Evolutionary conservation across 2,888 invertebrate species (phyloP).

Genomic region (Aspidiotus destructor): DNA sequence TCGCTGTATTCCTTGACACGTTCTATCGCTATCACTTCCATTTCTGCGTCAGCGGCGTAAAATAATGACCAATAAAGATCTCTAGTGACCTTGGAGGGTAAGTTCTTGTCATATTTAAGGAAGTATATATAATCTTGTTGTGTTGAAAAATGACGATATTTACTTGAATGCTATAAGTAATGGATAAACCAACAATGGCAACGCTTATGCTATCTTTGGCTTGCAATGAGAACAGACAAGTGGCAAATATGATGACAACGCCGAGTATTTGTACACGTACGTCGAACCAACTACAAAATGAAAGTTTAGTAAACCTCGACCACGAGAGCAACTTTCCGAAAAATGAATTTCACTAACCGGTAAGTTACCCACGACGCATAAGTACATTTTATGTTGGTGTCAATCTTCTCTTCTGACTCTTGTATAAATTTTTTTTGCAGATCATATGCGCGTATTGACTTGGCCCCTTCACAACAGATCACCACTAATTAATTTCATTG

Average conservation of each 20-base stretch:
- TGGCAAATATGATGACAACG: conserved; percentile 87
- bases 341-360: conserved; percentile 43
- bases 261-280: conserved; percentile 93
- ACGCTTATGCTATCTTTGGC: conserved; percentile 58
- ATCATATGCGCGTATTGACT: conserved; percentile 76
- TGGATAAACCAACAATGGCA: conserved; percentile 77
- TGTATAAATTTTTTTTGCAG: conserved; percentile 71
- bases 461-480: conserved; percentile 45
- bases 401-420: conserved; percentile 82
- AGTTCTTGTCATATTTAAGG: too few species aligned
- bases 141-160: conserved; percentile 36
- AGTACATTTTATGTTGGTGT: conserved; percentile 84
- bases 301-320: too few species aligned
- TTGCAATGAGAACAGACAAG: conserved; percentile 84
- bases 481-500: too few species aligned
- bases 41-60: conserved; percentile 93
- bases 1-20: conserved; percentile 92
- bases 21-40: conserved; percentile 94
- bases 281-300: conserved; percentile 69
- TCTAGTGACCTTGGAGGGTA: conserved; percentile 71
- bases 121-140: conserved; percentile 5
- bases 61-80: conserved; percentile 92
- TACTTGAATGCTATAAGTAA: conserved; percentile 78
- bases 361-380: conserved; percentile 88
- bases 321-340: too few species aligned